phyloP scores from a whole-genome alignment of 1,140 invertebrate genomes.

The Trichonephila clavipes region DNA sequence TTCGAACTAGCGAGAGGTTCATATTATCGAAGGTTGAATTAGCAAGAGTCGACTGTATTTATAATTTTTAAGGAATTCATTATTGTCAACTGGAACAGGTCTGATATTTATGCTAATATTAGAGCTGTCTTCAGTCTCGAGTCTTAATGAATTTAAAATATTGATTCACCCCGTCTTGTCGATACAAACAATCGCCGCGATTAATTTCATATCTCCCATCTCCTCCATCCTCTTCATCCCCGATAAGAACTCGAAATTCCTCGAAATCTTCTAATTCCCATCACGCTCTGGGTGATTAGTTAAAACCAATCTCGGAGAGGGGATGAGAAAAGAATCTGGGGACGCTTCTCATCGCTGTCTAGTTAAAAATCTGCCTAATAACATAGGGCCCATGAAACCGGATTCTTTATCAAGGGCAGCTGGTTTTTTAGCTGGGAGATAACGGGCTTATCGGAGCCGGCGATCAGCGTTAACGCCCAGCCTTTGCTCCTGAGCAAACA shows the following conservation, averaged over 20 bases:
- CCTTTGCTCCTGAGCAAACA: constrained; percentile 4
- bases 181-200: no score
- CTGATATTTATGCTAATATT: no score
- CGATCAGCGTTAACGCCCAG: constrained; percentile 33
- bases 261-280: not conserved
- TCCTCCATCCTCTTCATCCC: not conserved
- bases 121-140: no score
- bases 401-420: constrained; percentile 37
- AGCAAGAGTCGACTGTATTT: no score
- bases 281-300: not conserved
- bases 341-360: not conserved
- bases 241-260: not conserved
- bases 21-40: no score
- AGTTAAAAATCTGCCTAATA: constrained; percentile 16
- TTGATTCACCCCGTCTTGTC: no score
- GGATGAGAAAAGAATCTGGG: not conserved
- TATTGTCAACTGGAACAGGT: no score
- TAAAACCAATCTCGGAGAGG: not conserved
- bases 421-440: constrained; percentile 15
- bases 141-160: no score
- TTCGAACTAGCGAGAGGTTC: no score
- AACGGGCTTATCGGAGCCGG: not conserved
- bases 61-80: no score
- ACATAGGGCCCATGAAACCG: constrained; percentile 12
- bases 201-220: not conserved